A percentile compares a stretch with the other conserved stretches of the same genome.
phyloP scores from a whole-genome alignment of 1,140 invertebrate genomes.

The Drosophila subpulchrella region DNA sequence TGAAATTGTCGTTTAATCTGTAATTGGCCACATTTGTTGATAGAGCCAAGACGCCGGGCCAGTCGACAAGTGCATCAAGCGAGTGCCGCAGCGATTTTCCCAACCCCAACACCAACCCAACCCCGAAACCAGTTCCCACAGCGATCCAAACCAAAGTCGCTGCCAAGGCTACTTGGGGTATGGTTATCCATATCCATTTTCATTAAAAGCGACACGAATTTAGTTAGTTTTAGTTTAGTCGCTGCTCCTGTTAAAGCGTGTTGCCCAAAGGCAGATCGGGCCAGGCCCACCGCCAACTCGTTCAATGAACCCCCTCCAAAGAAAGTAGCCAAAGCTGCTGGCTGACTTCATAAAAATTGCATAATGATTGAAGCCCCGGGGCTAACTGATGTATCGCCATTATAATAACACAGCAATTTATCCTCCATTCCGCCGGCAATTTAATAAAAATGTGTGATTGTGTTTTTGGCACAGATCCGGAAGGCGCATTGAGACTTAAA shows the following conservation, averaged over 20 bases:
- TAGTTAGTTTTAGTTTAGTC: slow-evolving; percentile 7
- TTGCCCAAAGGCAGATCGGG: slow-evolving; percentile 35
- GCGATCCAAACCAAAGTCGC: slow-evolving; percentile 25
- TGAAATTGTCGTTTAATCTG: slow-evolving; percentile 79
- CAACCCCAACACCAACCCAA: slow-evolving; percentile 29
- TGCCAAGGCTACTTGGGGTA: slow-evolving; percentile 32
- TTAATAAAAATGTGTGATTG: slow-evolving; percentile 25
- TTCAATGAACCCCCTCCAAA: slow-evolving; percentile 43
- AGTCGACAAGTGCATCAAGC: slow-evolving; percentile 52
- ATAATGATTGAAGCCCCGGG: slow-evolving; percentile 45
- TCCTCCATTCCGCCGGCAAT: slow-evolving; percentile 5
- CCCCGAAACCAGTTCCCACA: slow-evolving; percentile 62
- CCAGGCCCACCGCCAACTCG: slow-evolving; percentile 16
- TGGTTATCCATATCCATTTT: slow-evolving; percentile 16
- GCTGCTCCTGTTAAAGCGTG: slow-evolving; percentile 32
- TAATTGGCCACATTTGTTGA: slow-evolving; percentile 69
- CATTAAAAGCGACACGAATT: slow-evolving; percentile 45
- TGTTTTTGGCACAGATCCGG: not conserved
- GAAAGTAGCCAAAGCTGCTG: slow-evolving; percentile 20
- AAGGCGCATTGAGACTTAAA: not conserved
- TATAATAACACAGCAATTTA: slow-evolving; percentile 25
- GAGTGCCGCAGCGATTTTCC: slow-evolving; percentile 50
- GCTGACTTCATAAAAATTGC: slow-evolving; percentile 29
- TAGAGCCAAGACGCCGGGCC: slow-evolving; percentile 45
- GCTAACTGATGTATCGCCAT: slow-evolving; percentile 32